Base-by-base conservation (phyloP, 2,888 invertebrate genomes). In the Trachelus tabidus region DNA sequence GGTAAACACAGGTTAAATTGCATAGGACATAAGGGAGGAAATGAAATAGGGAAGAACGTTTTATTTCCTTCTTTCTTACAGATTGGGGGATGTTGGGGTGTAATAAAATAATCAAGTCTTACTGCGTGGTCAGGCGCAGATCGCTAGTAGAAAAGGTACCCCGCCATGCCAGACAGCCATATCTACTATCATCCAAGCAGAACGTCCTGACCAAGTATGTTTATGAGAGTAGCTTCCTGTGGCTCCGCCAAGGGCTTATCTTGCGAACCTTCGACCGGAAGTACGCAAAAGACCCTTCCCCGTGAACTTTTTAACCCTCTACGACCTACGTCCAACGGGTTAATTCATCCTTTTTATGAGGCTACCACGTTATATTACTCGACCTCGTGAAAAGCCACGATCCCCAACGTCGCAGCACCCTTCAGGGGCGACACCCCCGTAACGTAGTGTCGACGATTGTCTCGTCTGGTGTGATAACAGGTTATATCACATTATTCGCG, bases 201-300 rank as follows among this genome's bases (percentile, higher is more conserved):
- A 23, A 23, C 56, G 56, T 56, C 23, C 56, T 56, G 56, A 9
- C 9, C 76, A 80, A 79, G 85, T 85, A 82, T 86, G 86, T 87
- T 89, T 87, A 87, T 84, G 86, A 86, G 85, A 75, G 80, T 82
- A 79, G 81, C 86, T 87, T 87, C 84, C 86, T 81, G 81, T 75
- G 76, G 81, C 79, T 81, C 79, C 80, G 79, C 23, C 23, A 56
- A 23, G 23, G 23, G 56, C 84, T 86, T 86, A 85, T 84, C 87
- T 83, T 75, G 76, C 34, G 35, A 81, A 82, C 84, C 84, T 87
- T 85, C 82, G 82, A 82, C 79, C 81, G 78, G 79, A 56, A 56
- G 56, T 56, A 23, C 23, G 56, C 56, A 56, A 23, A 56, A 23
- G 56, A 56, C 56, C 56, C 56, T 56, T 56, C 2, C 56, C 2